Evolutionary conservation across 2,113 vertebrate genomes (phyloP), one percentile per base, ranked within the genome.

Genomic region (Pardalotus punctatus): DNA sequence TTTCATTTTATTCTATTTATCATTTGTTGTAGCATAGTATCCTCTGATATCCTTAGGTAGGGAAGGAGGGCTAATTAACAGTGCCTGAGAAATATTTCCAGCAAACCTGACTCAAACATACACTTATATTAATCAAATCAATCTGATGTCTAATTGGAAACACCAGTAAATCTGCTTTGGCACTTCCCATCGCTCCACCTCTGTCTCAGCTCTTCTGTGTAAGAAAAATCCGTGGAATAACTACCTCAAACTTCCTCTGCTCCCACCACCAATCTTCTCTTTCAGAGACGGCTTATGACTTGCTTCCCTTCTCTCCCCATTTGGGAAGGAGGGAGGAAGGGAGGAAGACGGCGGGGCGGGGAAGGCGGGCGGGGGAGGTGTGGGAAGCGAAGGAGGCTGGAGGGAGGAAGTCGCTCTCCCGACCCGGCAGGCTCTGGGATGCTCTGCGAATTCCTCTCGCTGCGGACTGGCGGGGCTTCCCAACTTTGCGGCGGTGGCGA

Each of bases 371-470:
- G 42, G 42, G 16, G 42, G 42, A 43, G 42, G 42, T 43, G 42
- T 18, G 20, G 14, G 5, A 4, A 12, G 22, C 24, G 38, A 23
- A 11, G 36, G 12, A 22, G 8, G 13, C 20, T 2, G 3, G 8
- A 24, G 17, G 53, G 31, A 8, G 16, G 24, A 19, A 14, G n/a
- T 1, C 5, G 1, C 21, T n/a, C 27, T n/a, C 6, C 38, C 2
- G 5, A 2, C 12, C 35, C 17, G 15, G 1, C 11, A 11, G n/a
- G 15, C 15, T 29, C 11, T 9, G 35, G 13, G 56, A 24, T 4
- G 66, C 38, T 22, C 48, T 1, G 67, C 48, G 2, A 2, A 12
- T 18, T 7, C 25, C 60, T 8, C 22, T 35, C 17, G 8, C 60
- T 8, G 50, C 54, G 18, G 62, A 3, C 2, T 12, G 53, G 7